These are phyloP conservation scores for Ornithorhynchus anatinus DNA, from an alignment of 2,113 vertebrate genomes.

Conservation along the genomic window DNA sequence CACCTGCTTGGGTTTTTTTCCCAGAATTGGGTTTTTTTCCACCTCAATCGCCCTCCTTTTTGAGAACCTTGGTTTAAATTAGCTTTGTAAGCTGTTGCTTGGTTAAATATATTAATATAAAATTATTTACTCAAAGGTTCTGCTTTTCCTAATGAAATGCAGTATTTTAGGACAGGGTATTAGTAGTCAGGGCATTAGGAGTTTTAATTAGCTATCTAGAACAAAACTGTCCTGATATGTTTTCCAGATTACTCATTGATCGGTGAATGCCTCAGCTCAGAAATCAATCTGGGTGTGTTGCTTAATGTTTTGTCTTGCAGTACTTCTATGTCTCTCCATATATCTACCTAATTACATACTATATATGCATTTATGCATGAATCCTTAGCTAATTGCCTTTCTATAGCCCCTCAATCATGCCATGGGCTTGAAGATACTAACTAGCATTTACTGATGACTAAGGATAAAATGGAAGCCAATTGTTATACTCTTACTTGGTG, in stretches of 20 bases:
- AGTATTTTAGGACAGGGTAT: slow-evolving; percentile 8
- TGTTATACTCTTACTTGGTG: neutral
- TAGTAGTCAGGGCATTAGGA: neutral
- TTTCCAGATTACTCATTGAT: slow-evolving; percentile 8
- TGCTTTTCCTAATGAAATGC: neutral
- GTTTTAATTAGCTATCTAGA: slow-evolving; percentile 20
- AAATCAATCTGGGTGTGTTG: neutral
- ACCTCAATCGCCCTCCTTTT: neutral
- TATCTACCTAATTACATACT: too few species aligned
- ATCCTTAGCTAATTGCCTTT: neutral
- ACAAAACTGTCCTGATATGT: slow-evolving; percentile 9
- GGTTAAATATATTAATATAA: slow-evolving; percentile 5
- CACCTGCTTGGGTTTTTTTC: neutral
- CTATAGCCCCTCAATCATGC: neutral
- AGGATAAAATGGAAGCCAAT: neutral
- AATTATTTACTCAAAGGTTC: neutral
- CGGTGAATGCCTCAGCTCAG: neutral
- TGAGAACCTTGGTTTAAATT: neutral
- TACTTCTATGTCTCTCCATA: too few species aligned
- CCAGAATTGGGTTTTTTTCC: neutral
- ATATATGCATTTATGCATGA: too few species aligned
- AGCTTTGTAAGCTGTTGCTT: neutral
- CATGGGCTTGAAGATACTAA: neutral
- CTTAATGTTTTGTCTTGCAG: too few species aligned
- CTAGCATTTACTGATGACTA: neutral